phyloP scores from a whole-genome alignment of 2,888 invertebrate species.

The Trissolcus japonicus region DNA sequence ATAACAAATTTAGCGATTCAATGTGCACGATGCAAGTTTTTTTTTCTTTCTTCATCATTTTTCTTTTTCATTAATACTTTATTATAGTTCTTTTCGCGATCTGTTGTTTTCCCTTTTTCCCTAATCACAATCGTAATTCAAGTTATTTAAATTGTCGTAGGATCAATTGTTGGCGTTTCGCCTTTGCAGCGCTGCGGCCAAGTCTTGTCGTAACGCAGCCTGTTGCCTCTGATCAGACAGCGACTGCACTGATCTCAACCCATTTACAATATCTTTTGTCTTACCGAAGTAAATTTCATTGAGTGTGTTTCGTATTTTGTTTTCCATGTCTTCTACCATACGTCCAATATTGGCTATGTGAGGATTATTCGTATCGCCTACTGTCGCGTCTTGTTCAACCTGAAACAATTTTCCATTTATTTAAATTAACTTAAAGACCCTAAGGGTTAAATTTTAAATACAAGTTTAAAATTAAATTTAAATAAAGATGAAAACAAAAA shows the following conservation, averaged over 20 bases:
- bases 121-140: constrained; percentile 73
- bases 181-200: constrained; percentile 89
- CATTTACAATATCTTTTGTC: constrained; percentile 98
- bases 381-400: constrained; percentile 93
- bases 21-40: constrained; percentile 60
- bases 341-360: constrained; percentile 99
- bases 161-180: constrained; percentile 84
- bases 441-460: too few species aligned
- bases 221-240: constrained; percentile 90
- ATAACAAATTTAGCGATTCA: constrained; percentile 70
- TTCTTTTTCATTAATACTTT: constrained; percentile 16
- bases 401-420: constrained; percentile 73
- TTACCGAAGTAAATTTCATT: constrained; percentile 99
- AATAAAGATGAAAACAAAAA: not conserved
- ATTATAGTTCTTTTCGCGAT: constrained; percentile 53
- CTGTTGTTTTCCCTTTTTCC: constrained; percentile 54
- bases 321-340: constrained; percentile 99
- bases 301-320: constrained; percentile 97
- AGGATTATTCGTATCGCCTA: constrained; percentile 94
- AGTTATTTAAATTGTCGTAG: constrained; percentile 66
- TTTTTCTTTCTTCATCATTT: constrained; percentile 55
- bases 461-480: too few species aligned
- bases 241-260: constrained; percentile 89
- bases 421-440: too few species aligned
- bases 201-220: constrained; percentile 89